phyloP scores from a whole-genome alignment of 2,113 vertebrate genomes.

The Pygoscelis antarcticus region DNA sequence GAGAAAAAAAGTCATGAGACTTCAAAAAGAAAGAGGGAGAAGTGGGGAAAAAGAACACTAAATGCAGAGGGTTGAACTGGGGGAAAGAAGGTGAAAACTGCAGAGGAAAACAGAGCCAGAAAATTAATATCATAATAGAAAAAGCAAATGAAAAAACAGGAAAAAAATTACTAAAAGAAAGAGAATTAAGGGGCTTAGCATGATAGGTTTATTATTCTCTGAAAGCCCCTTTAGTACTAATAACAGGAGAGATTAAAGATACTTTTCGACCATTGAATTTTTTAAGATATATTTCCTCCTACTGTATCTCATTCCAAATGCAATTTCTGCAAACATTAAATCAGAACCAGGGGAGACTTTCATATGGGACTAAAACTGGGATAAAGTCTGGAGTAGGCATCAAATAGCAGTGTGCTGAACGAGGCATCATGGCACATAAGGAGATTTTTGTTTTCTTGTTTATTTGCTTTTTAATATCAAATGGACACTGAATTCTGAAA shows the following conservation, averaged over 20 bases:
- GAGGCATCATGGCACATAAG: neutral
- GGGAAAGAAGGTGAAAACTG: neutral
- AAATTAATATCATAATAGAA: neutral
- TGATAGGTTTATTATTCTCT: conserved; percentile 14
- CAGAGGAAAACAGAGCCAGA: neutral
- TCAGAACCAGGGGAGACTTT: neutral
- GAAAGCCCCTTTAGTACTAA: conserved; percentile 15
- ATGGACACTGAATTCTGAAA: neutral
- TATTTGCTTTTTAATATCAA: neutral
- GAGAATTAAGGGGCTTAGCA: neutral
- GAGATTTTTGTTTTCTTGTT: neutral
- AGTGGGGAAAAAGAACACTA: neutral
- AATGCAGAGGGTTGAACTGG: neutral
- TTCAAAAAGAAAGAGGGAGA: neutral
- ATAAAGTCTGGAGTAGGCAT: neutral
- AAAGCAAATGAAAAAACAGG: neutral
- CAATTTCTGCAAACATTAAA: conserved; percentile 32
- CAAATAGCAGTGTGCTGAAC: neutral
- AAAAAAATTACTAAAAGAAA: neutral
- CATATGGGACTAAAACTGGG: neutral
- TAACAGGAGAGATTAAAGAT: conserved; percentile 34
- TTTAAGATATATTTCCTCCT: conserved; percentile 3
- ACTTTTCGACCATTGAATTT: neutral
- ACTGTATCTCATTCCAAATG: neutral
- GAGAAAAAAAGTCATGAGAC: neutral